Evolutionary conservation across 2,113 vertebrate genomes (phyloP), one percentile per base, ranked within the genome.

Genomic region (Lucifuga dentata): DNA sequence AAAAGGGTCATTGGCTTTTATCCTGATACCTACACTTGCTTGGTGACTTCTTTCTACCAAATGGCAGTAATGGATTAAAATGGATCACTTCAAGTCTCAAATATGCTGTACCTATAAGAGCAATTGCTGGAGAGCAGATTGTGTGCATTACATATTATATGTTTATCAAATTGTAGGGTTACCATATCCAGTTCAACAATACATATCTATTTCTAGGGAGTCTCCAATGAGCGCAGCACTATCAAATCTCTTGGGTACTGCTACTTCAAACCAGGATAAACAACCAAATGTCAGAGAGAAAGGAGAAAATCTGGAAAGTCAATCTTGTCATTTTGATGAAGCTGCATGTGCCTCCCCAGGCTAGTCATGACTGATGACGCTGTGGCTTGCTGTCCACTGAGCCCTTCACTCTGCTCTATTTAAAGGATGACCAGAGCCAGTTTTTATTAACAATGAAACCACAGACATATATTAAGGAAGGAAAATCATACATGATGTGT

Each of bases 281-380:
- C 76, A 86, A 83, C 39, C 41, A 77, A 82, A 81, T 86, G 88
- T 88, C 83, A 85, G 49, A 59, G 78, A 76, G 68, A 83, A 81
- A 78, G 78, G 78, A 86, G 81, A 83, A 87, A 86, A 89, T 84
- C 78, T 86, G 77, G 72, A 89, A 83, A 86, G 84, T 91, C 88
- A 86, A 79, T 86, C 80, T 76, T 89, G 89, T 89, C 88, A 83
- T 86, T 89, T 86, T 88, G 90, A 91, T 88, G 77, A 89, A 89
- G 76, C 85, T 83, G 76, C 39, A 39, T 56, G 60, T 66, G 74
- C 56, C 77, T 86, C 86, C 85, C 71, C 40, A 20, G 80, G 86
- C 87, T 48, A 52, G 83, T 38, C 74, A 72, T 88, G 87, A 91
- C 66, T 79, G 87, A 89, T 90, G 90, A 71, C 58, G 38, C 63